Conservation (phyloP, 2,797 vertebrate species). For the Lepilemur ruficaudatus region DNA sequence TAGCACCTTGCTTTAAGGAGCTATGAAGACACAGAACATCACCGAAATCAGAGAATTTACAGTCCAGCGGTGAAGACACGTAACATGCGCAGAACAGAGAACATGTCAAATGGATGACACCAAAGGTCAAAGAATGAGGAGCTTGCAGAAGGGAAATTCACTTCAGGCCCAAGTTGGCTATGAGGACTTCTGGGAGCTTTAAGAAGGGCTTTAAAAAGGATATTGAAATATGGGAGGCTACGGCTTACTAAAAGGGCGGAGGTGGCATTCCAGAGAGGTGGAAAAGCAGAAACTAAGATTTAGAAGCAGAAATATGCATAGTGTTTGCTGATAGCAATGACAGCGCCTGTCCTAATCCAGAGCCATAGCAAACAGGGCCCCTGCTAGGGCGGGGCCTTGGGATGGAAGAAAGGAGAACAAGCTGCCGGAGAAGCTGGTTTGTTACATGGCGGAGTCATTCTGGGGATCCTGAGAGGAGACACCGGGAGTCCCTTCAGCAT, state of each 20-base stretch:
- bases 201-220: not conserved
- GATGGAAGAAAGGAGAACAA: not conserved
- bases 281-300: not conserved
- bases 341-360: not conserved
- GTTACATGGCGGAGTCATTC: not conserved
- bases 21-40: not conserved
- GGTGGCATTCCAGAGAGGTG: not conserved
- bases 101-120: not conserved
- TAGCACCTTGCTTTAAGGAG: not conserved
- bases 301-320: not conserved
- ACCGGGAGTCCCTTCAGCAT: not conserved
- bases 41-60: not conserved
- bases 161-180: not conserved
- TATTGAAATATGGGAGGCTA: not conserved
- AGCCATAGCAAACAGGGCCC: not conserved
- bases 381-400: not conserved
- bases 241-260: not conserved
- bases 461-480: not conserved
- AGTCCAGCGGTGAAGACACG: not conserved
- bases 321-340: not conserved
- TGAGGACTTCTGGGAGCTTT: not conserved
- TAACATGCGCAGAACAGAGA: not conserved
- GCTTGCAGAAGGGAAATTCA: not conserved
- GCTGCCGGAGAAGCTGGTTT: not conserved
- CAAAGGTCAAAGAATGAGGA: not conserved